phyloP scores from a whole-genome alignment of 2,797 vertebrate genomes.

The Apogon talboti region DNA sequence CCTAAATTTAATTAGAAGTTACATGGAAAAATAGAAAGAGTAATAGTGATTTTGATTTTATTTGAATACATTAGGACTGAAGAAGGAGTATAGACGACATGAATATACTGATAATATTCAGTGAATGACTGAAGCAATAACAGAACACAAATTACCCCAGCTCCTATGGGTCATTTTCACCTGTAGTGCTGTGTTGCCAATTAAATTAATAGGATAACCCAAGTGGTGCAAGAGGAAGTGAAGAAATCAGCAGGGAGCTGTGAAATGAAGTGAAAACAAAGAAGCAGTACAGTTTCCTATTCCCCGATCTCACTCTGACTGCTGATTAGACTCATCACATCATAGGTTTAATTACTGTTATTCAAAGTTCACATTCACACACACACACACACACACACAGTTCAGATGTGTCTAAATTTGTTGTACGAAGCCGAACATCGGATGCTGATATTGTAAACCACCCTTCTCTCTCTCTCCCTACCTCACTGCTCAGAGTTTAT shows the following conservation, averaged over 20 bases:
- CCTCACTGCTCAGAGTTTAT: slow-evolving; percentile 56
- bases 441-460: slow-evolving; percentile 26
- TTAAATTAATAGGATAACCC: slow-evolving; percentile 68
- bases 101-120: slow-evolving; percentile 39
- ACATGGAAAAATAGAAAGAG: background rate
- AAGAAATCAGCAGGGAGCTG: slow-evolving; percentile 60
- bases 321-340: slow-evolving; percentile 52
- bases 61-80: slow-evolving; percentile 20
- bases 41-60: background rate
- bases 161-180: slow-evolving; percentile 59
- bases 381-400: slow-evolving; percentile 24
- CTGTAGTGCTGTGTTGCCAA: slow-evolving; percentile 59
- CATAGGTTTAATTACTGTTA: slow-evolving; percentile 65
- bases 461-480: slow-evolving; percentile 16
- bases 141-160: slow-evolving; percentile 48
- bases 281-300: slow-evolving; percentile 39
- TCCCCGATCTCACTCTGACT: slow-evolving; percentile 38
- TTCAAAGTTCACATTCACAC: slow-evolving; percentile 42
- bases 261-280: slow-evolving; percentile 59
- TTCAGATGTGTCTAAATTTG: slow-evolving; percentile 36
- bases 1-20: slow-evolving; percentile 3
- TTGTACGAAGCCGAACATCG: slow-evolving; percentile 52
- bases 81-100: background rate
- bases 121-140: slow-evolving; percentile 42
- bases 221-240: slow-evolving; percentile 50